Conservation (phyloP, 1,140 invertebrate species). For the Bombus pyrosoma region DNA sequence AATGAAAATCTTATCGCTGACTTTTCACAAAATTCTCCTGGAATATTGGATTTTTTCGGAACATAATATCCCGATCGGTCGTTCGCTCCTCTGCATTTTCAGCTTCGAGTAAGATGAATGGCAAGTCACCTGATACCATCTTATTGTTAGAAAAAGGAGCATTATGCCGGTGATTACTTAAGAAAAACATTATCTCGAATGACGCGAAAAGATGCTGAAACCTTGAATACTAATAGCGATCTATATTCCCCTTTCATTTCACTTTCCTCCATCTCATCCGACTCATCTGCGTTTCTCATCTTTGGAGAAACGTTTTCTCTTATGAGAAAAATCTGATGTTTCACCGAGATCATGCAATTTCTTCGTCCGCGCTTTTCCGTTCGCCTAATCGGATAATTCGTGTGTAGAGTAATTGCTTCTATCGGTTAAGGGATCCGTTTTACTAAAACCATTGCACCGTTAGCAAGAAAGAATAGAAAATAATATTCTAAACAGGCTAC, state of each 20-base stretch:
- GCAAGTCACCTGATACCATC: conserved; percentile 30
- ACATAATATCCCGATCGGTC: conserved; percentile 35
- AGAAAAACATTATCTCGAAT: conserved; percentile 71
- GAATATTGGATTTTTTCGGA: conserved; percentile 33
- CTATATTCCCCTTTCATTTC: conserved; percentile 56
- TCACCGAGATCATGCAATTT: not conserved
- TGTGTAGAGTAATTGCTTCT: not conserved
- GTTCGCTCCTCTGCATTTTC: conserved; percentile 23
- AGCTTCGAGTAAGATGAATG: conserved; percentile 62
- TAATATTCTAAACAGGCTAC: not conserved
- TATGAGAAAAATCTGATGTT: not conserved
- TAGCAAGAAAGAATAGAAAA: not conserved
- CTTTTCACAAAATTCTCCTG: not conserved
- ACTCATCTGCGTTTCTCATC: not conserved
- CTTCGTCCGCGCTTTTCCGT: too few relatives aligned
- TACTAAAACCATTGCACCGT: not conserved
- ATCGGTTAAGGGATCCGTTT: not conserved
- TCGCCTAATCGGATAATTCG: not conserved
- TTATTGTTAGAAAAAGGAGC: conserved; percentile 20
- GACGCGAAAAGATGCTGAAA: conserved; percentile 58
- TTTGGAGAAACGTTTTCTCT: not conserved
- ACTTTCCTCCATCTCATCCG: conserved; percentile 9
- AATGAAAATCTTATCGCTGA: conserved; percentile 2
- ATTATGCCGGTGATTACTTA: conserved; percentile 60
- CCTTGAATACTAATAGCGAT: conserved; percentile 64